Conservation (phyloP, 2,797 vertebrate genomes). For the Liasis olivaceus region DNA sequence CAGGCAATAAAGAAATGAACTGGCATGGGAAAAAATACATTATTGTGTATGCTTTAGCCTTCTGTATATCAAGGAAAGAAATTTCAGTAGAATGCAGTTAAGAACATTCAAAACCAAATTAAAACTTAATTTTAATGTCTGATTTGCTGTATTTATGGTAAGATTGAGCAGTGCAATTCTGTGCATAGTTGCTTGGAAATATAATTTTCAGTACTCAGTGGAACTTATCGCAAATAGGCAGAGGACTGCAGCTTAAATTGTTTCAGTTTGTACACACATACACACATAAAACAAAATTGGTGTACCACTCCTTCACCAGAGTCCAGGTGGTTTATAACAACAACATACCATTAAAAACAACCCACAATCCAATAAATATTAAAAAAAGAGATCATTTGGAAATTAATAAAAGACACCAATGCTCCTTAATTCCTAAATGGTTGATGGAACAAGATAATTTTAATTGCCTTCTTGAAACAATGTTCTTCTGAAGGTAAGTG, state of each 20-base stretch:
- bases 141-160: background rate
- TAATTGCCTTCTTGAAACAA: background rate
- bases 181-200: background rate
- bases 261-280: background rate
- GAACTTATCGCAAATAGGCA: background rate
- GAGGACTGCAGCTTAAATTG: background rate
- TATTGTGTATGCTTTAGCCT: background rate
- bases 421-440: background rate
- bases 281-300: background rate
- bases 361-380: background rate
- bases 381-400: background rate
- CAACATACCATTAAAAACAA: background rate
- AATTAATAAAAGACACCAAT: background rate
- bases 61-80: background rate
- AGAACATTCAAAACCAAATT: background rate
- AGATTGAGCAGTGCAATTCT: background rate
- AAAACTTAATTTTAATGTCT: background rate
- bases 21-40: background rate
- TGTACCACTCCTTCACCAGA: background rate
- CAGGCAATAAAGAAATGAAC: background rate
- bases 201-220: background rate
- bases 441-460: background rate
- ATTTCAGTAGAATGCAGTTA: background rate
- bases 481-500: background rate
- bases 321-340: background rate